Evolutionary conservation across 35 echinoderm and acorn worm genomes (phyloP).

Genomic region (Lytechinus variegatus): DNA sequence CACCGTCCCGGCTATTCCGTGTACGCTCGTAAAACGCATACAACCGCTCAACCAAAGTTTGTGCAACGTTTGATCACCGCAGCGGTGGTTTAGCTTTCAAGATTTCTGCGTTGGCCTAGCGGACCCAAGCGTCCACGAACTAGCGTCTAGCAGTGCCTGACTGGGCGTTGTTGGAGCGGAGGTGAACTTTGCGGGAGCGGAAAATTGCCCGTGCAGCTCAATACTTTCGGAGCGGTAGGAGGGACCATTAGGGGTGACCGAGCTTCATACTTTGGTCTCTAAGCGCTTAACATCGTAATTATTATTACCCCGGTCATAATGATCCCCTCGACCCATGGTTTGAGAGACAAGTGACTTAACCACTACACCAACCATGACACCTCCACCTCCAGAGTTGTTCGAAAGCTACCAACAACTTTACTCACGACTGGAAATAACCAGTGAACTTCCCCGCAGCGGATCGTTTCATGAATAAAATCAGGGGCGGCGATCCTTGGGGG

Average conservation of each 20-base stretch:
- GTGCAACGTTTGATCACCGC: conserved; percentile 38
- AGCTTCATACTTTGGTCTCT: not conserved
- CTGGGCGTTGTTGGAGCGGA: too few relatives aligned
- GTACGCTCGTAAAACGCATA: conserved; percentile 32
- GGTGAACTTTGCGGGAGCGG: not conserved
- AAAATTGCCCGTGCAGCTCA: conserved; percentile 36
- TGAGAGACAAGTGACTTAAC: too few relatives aligned
- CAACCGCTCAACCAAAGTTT: conserved; percentile 33
- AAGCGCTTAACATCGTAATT: too few relatives aligned
- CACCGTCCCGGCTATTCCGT: conserved; percentile 34
- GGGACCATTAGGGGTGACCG: conserved; percentile 33
- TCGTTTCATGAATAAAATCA: too few relatives aligned
- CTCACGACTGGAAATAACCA: too few relatives aligned
- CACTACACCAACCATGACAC: too few relatives aligned
- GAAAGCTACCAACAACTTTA: too few relatives aligned
- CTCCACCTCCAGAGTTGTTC: too few relatives aligned
- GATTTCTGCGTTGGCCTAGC: conserved; percentile 20
- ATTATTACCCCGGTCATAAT: too few relatives aligned
- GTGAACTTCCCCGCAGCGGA: too few relatives aligned
- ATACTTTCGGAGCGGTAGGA: conserved; percentile 34
- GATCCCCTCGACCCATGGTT: too few relatives aligned
- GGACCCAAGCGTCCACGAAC: conserved; percentile 29
- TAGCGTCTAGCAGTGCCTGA: not conserved
- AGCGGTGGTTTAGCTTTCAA: not conserved
- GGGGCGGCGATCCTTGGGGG: too few relatives aligned